Evolutionary conservation across 2,888 invertebrate genomes (phyloP), one percentile per base, ranked within the genome.

Genomic region (Drosophila monieri): DNA sequence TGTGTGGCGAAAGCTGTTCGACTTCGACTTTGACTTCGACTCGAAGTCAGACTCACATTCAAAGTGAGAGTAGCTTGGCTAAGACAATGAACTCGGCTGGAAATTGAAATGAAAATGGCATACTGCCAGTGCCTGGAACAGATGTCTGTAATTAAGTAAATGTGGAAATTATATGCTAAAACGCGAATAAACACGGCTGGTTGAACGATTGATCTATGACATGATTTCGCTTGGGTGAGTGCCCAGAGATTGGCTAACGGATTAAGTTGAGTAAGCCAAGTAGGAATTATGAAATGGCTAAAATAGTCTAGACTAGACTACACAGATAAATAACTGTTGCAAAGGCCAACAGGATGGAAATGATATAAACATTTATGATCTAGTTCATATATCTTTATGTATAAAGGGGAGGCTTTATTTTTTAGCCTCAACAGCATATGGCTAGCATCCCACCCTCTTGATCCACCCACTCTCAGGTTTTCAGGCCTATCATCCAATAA

Each of bases 51-150:
- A 9, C 27, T 27, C 9, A 9, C 27, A 51, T 55, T 35, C 60
- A 23, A 77, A 80, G 80, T 85, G 79, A 81, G 80, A 85, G 80
- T 83, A 61, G 61, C 10, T 46, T 15, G 39, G 55, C 35, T 61
- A 76, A 87, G 81, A 83, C 81, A 83, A 81, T 83, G 81, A 83
- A 83, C 81, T 85, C 74, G 57, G 65, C 66, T 60, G 55, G 51
- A 53, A 61, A 80, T 65, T 54, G 74, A 80, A 86, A 83, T 80
- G 77, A 59, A 85, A 80, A 77, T 80, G 68, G 71, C 59, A 73
- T 48, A 54, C 27, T 61, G 62, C 54, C 54, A 55, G 62, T 52
- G 51, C 39, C 39, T 32, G 47, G 35, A 43, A 53, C 62, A 76
- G 65, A 74, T 77, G 65, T 48, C 78, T 75, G 56, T 86, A 70